Conservation (phyloP, 2,888 invertebrate genomes). For the Bembecia ichneumoniformis region DNA sequence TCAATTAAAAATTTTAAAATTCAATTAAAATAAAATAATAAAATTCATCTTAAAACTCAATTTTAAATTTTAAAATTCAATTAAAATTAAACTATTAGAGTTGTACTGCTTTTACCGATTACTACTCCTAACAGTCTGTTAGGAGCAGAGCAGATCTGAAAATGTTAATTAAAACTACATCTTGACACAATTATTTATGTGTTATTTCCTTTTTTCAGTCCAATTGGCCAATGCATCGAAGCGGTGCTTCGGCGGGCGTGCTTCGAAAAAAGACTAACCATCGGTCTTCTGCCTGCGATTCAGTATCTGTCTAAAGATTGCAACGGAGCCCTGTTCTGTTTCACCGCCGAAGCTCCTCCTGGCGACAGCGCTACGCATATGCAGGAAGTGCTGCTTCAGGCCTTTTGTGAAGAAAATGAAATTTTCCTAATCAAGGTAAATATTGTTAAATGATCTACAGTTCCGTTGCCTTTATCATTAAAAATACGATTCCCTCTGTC, state of each 20-base stretch:
- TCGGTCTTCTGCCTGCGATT: conserved; percentile 76
- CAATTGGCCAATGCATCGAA: conserved; percentile 64
- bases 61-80: too few relatives aligned
- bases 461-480: background rate
- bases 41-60: too few relatives aligned
- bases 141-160: too few relatives aligned
- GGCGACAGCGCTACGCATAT: conserved; percentile 84
- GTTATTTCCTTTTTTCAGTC: conserved; percentile 40
- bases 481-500: background rate
- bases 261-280: conserved; percentile 72
- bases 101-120: too few relatives aligned
- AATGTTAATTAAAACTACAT: too few relatives aligned
- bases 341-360: conserved; percentile 77
- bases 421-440: conserved; percentile 81
- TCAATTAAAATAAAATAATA: too few relatives aligned
- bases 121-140: too few relatives aligned
- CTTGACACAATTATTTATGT: background rate
- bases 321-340: conserved; percentile 77
- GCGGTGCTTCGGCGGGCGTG: conserved; percentile 69
- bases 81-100: too few relatives aligned
- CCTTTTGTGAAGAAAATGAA: conserved; percentile 84
- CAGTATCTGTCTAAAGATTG: conserved; percentile 71
- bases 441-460: conserved; percentile 8
- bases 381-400: conserved; percentile 83
- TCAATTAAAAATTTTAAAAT: too few relatives aligned